phyloP scores from a whole-genome alignment of 2,797 vertebrate genomes.

The Sardinella longiceps region DNA sequence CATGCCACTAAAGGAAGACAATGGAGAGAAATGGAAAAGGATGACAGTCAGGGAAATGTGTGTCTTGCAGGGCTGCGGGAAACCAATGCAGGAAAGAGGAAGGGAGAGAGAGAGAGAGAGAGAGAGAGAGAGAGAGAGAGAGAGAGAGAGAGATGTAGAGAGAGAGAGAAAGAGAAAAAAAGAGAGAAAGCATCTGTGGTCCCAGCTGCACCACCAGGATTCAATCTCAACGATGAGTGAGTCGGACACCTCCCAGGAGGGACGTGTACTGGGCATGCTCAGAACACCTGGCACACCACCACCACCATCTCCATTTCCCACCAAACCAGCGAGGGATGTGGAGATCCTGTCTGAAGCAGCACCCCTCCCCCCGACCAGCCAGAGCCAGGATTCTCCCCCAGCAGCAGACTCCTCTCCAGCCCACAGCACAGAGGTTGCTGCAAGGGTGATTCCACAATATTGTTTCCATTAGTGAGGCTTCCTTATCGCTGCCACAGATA shows the following conservation, averaged over 20 bases:
- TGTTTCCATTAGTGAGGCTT: background rate
- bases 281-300: background rate
- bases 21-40: background rate
- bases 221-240: background rate
- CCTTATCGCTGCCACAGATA: background rate
- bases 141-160: background rate
- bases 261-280: background rate
- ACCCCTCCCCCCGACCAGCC: background rate
- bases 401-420: background rate
- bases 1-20: background rate
- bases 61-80: background rate
- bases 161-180: background rate
- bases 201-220: background rate
- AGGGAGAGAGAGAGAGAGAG: background rate
- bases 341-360: background rate
- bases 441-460: slow-evolving; percentile 7
- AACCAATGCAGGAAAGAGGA: background rate
- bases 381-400: background rate
- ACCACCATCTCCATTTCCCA: background rate
- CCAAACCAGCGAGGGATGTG: background rate
- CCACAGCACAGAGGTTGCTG: background rate
- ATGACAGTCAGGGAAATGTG: background rate
- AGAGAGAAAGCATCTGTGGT: background rate
- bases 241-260: background rate
- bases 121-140: background rate